Evolutionary conservation across 2,113 vertebrate species (phyloP), one percentile per base, ranked within the genome.

Genomic region (Hippocampus abdominalis): DNA sequence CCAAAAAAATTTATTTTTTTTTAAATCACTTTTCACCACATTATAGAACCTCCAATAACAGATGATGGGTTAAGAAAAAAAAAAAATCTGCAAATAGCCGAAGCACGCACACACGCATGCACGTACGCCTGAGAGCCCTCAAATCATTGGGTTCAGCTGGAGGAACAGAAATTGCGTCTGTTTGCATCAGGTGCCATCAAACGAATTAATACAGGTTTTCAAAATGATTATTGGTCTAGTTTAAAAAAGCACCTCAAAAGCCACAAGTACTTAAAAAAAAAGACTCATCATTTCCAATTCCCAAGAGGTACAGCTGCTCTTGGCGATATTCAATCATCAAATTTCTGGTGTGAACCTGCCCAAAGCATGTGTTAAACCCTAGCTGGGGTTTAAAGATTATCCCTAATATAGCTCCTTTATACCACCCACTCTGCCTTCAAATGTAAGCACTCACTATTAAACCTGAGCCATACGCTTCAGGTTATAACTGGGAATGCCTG

Each of bases 401-500:
- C 70, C 70, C 70, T 85, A 84, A 83, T 75, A 81, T 83, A 86
- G 73, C 77, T 73, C 70, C 64, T 69, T 65, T n/a, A 75, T 59
- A 66, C 51, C 63, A 56, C 63, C 46, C 59, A 21, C 46, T 36
- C 32, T 57, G 48, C 66, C 77, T 79, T 66, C 53, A 80, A 85
- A 83, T 66, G 80, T 73, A 12, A 77, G 68, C 79, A 76, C 82
- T 69, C 81, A 75, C 81, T 74, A 81, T 87, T 82, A 82, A 78
- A 81, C 77, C 78, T 27, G 66, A 80, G 69, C 78, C 80, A 84
- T 80, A 72, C 46, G 68, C 80, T 84, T 66, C 61, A 73, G 74
- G 85, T 82, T 83, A 85, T 87, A 81, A 85, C 71, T 53, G 64
- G 70, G 69, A 81, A 76, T 77, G 53, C 72, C 79, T 82, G 83